These are phyloP conservation scores for Eulimnadia texana DNA, from an alignment of 1,140 invertebrate species.

Conservation along the genomic window DNA sequence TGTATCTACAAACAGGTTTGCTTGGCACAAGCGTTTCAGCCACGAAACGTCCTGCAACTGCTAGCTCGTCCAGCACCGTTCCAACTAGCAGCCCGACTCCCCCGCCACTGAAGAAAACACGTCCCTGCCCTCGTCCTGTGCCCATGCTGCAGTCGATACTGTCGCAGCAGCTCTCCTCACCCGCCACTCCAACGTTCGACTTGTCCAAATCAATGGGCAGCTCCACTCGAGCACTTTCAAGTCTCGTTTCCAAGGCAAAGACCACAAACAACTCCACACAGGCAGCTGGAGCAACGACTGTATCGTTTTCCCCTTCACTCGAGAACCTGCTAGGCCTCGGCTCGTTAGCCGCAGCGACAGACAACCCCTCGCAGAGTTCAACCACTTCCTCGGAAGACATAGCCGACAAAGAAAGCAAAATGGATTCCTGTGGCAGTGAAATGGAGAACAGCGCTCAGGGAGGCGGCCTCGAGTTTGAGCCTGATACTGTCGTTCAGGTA, in stretches of 20 bases:
- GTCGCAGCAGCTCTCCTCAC: constrained; percentile 10
- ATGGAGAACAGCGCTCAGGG: constrained; percentile 6
- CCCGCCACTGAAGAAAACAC: constrained; percentile 4
- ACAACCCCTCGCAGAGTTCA: background rate
- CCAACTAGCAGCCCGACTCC: constrained; percentile 10
- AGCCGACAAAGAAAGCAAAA: constrained; percentile 3
- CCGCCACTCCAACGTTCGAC: constrained; percentile 4
- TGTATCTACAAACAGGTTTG: background rate
- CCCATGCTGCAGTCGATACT: constrained; percentile 19
- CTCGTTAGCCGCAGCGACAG: background rate
- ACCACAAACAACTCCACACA: background rate
- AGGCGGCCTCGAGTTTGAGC: background rate
- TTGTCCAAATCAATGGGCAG: constrained; percentile 9
- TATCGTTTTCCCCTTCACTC: background rate
- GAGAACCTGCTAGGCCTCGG: background rate
- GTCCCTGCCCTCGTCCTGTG: constrained; percentile 16
- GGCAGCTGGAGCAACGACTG: background rate
- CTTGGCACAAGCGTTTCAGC: constrained; percentile 5
- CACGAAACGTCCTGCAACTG: background rate
- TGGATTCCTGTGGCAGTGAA: background rate
- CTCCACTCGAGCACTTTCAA: constrained; percentile 2
- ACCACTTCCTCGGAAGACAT: constrained; percentile 9
- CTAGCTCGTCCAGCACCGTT: background rate
- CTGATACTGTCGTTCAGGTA: constrained; percentile 3
- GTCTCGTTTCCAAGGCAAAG: background rate